Evolutionary conservation across 2,113 vertebrate genomes (phyloP).

Genomic region (Sinocyclocheilus anophthalmus): DNA sequence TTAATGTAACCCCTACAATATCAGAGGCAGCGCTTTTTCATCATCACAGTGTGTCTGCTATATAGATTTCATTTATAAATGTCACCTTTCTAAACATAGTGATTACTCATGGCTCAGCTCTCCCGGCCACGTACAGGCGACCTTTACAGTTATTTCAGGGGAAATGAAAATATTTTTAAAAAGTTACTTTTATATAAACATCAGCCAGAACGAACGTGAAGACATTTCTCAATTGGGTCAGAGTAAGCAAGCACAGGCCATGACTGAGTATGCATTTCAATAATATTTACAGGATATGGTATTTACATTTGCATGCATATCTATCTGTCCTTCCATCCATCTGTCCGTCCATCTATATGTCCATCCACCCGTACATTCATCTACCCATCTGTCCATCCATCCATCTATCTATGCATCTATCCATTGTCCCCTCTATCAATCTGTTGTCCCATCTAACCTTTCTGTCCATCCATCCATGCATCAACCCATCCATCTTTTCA

Average conservation of each 20-base stretch:
- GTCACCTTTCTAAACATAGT: slow-evolving; percentile 55
- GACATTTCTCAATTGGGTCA: slow-evolving; percentile 24
- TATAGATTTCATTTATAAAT: slow-evolving; percentile 56
- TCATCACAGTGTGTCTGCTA: slow-evolving; percentile 43
- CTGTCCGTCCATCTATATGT: background rate
- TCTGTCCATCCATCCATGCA: background rate
- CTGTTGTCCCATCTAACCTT: no score
- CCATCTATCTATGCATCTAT: no score
- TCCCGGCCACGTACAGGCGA: slow-evolving; percentile 37
- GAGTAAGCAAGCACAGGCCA: slow-evolving; percentile 27
- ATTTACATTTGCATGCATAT: background rate
- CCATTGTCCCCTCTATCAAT: background rate
- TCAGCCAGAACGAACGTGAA: slow-evolving; percentile 29
- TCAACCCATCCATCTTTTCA: no score
- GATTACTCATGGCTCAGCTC: slow-evolving; percentile 62
- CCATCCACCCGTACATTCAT: no score
- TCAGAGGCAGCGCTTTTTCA: slow-evolving; percentile 50
- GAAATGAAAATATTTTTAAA: slow-evolving; percentile 46
- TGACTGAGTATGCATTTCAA: background rate
- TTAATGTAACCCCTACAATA: slow-evolving; percentile 45
- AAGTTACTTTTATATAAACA: slow-evolving; percentile 43
- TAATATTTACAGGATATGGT: background rate
- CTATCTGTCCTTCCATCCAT: background rate
- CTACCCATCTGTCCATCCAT: no score
- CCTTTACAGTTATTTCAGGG: slow-evolving; percentile 35